Evolutionary conservation across 2,888 invertebrate species (phyloP).

Genomic region (Lycaena phlaeas): DNA sequence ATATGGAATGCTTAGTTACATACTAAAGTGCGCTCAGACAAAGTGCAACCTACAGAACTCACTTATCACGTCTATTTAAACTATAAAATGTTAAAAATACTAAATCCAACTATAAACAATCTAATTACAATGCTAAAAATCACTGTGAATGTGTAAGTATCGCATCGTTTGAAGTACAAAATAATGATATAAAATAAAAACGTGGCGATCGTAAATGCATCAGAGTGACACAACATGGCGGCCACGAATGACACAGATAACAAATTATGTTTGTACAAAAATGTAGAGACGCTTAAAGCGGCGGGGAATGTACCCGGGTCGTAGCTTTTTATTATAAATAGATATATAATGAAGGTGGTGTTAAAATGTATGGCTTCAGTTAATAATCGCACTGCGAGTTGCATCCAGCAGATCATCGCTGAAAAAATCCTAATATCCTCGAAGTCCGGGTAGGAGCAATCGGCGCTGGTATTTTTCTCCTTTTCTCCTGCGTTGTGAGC

Average conservation of each 20-base stretch:
- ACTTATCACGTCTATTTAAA: slow-evolving; percentile 26
- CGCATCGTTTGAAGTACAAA: slow-evolving; percentile 50
- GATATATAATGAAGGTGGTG: slow-evolving; percentile 39
- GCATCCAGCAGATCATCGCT: slow-evolving; percentile 62
- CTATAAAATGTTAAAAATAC: slow-evolving; percentile 41
- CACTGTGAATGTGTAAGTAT: slow-evolving; percentile 54
- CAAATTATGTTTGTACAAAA: slow-evolving; percentile 33
- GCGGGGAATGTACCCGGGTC: slow-evolving; percentile 35
- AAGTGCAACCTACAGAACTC: slow-evolving; percentile 17
- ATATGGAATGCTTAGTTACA: slow-evolving; percentile 1
- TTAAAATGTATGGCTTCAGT: slow-evolving; percentile 39
- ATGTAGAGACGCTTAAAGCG: slow-evolving; percentile 31
- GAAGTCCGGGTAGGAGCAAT: slow-evolving; percentile 45
- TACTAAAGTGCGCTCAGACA: slow-evolving; percentile 11
- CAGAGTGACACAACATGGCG: slow-evolving; percentile 38
- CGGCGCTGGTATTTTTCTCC: slow-evolving; percentile 59
- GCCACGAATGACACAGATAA: slow-evolving; percentile 27
- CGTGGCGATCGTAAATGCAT: slow-evolving; percentile 30
- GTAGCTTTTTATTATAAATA: slow-evolving; percentile 38
- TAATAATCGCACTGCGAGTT: slow-evolving; percentile 31
- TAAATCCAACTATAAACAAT: slow-evolving; percentile 45
- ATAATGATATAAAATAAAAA: slow-evolving; percentile 38
- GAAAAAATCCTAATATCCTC: slow-evolving; percentile 64
- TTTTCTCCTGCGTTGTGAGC: slow-evolving; percentile 77
- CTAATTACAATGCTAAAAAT: slow-evolving; percentile 52